Percentiles rank a stretch among this genome's conserved stretches.
Conservation (phyloP, 2,888 invertebrate genomes). For the Pherbina coryleti region DNA sequence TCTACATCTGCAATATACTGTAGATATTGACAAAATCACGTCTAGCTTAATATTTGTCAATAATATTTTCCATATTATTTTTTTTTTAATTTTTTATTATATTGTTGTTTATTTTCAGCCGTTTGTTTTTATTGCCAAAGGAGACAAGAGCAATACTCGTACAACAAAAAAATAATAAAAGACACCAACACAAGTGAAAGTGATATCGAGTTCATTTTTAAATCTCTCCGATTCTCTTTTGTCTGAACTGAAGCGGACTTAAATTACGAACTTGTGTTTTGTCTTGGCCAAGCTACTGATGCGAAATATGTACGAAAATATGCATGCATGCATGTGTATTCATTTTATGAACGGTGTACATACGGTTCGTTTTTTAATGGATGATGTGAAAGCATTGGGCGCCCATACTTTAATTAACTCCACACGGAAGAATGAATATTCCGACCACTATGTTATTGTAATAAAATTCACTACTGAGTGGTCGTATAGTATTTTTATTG, state of each 20-base stretch:
- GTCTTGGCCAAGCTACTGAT: not conserved
- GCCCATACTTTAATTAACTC: not conserved
- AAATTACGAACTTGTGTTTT: slow-evolving; percentile 12
- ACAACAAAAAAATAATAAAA: not conserved
- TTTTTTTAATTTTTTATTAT: not conserved
- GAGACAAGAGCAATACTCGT: not conserved
- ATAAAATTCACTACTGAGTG: no score
- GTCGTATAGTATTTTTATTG: no score
- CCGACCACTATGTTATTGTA: not conserved
- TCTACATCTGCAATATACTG: no score
- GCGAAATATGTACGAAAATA: not conserved
- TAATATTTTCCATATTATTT: not conserved
- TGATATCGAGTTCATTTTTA: slow-evolving; percentile 41
- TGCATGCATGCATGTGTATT: not conserved
- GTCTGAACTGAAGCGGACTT: slow-evolving; percentile 10
- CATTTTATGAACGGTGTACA: not conserved
- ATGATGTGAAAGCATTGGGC: slow-evolving; percentile 21
- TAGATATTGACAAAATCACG: no score
- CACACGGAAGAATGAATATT: not conserved
- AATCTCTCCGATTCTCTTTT: slow-evolving; percentile 1
- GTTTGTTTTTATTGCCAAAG: not conserved
- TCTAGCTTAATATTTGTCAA: not conserved
- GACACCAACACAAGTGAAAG: slow-evolving; percentile 51
- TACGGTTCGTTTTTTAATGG: not conserved
- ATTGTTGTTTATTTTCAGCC: not conserved